Conservation (phyloP, 2,888 invertebrate species). For the Palloptera scutellata region DNA sequence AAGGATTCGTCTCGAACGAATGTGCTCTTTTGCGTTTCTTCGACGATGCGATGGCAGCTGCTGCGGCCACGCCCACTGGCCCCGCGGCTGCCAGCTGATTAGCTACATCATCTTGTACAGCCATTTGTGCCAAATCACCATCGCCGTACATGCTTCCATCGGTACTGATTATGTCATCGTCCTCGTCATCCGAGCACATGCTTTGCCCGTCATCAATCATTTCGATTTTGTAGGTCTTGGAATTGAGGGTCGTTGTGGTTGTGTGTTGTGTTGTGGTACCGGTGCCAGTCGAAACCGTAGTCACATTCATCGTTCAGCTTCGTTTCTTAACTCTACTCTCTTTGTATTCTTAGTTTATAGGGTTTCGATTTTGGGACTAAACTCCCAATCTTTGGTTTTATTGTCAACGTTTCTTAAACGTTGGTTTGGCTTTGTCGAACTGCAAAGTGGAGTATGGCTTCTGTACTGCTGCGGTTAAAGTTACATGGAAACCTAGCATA, state of each 20-base stretch:
- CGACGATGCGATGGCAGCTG: constrained; percentile 94
- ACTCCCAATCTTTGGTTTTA: constrained; percentile 44
- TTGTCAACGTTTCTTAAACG: constrained; percentile 33
- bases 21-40: constrained; percentile 95
- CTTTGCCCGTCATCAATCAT: constrained; percentile 73
- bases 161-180: constrained; percentile 85
- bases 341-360: constrained; percentile 32
- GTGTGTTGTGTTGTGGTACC: constrained; percentile 44
- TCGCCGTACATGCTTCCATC: constrained; percentile 83
- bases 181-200: constrained; percentile 79
- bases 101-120: constrained; percentile 84
- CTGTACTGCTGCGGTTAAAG: too few relatives aligned
- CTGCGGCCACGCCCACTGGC: constrained; percentile 95
- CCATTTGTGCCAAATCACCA: constrained; percentile 78
- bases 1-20: constrained; percentile 96
- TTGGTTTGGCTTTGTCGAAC: not conserved
- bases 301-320: constrained; percentile 54
- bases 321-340: constrained; percentile 21
- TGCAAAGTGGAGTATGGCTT: too few relatives aligned
- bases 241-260: constrained; percentile 52
- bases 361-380: constrained; percentile 28
- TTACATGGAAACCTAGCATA: too few relatives aligned
- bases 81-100: constrained; percentile 96
- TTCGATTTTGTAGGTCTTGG: constrained; percentile 73
- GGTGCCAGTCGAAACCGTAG: constrained; percentile 60